A percentile compares a stretch with the other conserved stretches of the same genome.
Conservation (phyloP, 2,113 vertebrate genomes). For the Sinosuthora webbiana region DNA sequence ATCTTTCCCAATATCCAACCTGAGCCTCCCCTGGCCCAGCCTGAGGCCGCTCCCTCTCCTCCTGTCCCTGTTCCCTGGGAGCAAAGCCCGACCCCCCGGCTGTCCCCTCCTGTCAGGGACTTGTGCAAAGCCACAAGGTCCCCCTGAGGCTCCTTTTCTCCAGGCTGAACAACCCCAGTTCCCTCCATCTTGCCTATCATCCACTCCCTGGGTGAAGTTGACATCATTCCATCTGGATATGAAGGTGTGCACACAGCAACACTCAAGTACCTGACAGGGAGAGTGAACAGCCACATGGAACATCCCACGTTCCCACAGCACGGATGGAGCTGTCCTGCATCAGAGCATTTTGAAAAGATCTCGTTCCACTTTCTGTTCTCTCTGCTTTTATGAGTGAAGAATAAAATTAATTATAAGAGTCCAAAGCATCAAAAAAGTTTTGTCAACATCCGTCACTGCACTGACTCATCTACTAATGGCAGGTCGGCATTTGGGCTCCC, state of each 20-base stretch:
- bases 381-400: not conserved
- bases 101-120: not conserved
- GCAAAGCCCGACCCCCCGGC: not conserved
- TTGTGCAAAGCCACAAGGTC: not conserved
- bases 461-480: not conserved
- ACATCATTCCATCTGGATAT: not conserved
- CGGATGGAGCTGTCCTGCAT: rapidly evolving
- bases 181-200: not conserved
- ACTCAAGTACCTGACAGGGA: not conserved
- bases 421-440: not conserved
- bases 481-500: not conserved
- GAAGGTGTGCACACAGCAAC: not conserved
- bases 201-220: not conserved
- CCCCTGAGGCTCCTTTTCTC: not conserved
- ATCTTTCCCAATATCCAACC: rapidly evolving
- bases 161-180: not conserved
- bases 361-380: not conserved
- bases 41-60: not conserved
- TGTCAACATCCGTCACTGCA: not conserved
- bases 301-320: not conserved
- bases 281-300: not conserved
- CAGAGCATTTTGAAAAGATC: not conserved
- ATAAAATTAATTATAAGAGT: not conserved
- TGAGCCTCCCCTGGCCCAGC: rapidly evolving
- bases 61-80: not conserved